phyloP scores from a whole-genome alignment of 1,140 invertebrate species.

The Asobara japonica region DNA sequence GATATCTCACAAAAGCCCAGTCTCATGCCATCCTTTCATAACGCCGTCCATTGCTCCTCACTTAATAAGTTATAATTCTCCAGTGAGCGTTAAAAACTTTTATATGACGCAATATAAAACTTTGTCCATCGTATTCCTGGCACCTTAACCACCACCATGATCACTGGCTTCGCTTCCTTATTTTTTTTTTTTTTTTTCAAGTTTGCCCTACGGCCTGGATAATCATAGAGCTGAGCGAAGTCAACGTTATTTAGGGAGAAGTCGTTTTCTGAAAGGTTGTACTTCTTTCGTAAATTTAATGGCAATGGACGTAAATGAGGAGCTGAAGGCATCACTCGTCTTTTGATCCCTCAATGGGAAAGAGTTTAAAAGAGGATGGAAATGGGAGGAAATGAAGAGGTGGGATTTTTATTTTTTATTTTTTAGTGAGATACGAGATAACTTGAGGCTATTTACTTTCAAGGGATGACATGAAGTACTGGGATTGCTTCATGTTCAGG shows the following conservation, averaged over 20 bases:
- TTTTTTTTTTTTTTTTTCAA: background rate
- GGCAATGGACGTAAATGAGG: background rate
- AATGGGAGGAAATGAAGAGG: background rate
- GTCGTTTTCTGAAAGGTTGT: background rate
- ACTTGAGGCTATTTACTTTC: too few relatives aligned
- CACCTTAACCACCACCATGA: background rate
- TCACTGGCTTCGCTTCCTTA: background rate
- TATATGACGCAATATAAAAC: slow-evolving; percentile 11
- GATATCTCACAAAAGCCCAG: background rate
- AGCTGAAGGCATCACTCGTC: background rate
- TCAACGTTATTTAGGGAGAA: background rate
- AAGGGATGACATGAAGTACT: too few relatives aligned
- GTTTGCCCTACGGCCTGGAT: background rate
- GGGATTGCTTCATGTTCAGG: too few relatives aligned
- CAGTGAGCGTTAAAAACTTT: slow-evolving; percentile 5
- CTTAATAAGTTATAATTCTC: slow-evolving; percentile 17
- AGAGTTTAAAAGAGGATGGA: background rate
- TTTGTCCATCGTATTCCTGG: background rate
- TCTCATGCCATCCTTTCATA: background rate
- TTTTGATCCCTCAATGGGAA: background rate
- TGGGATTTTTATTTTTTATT: too few relatives aligned
- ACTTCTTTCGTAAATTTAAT: background rate
- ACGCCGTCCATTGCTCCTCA: background rate
- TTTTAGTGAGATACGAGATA: too few relatives aligned
- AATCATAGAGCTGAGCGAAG: background rate